Evolutionary conservation across 2,888 invertebrate genomes (phyloP).

Genomic region (Temnothorax rugatulus): DNA sequence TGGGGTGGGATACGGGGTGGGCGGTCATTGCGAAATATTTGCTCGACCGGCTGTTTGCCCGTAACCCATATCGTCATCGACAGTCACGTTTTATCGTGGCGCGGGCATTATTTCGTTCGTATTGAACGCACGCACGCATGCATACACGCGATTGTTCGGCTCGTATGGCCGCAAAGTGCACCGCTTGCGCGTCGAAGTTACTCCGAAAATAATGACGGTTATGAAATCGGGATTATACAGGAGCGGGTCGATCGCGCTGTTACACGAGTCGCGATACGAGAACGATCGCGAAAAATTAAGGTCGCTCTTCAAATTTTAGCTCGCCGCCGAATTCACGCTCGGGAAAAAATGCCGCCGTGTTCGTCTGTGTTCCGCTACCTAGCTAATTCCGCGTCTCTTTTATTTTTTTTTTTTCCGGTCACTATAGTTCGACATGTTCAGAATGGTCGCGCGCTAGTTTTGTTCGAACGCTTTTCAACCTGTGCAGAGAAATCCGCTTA

Average conservation of each 20-base stretch:
- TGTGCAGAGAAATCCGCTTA: slow-evolving; percentile 34
- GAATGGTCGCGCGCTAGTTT: slow-evolving; percentile 35
- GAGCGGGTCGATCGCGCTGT: slow-evolving; percentile 12
- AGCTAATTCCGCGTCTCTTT: not conserved
- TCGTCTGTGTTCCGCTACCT: not conserved
- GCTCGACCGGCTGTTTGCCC: slow-evolving; percentile 51
- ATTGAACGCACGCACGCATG: not conserved
- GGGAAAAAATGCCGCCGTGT: not conserved
- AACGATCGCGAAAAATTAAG: slow-evolving; percentile 36
- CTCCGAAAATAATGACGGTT: slow-evolving; percentile 50
- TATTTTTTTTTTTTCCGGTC: not conserved
- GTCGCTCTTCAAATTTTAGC: slow-evolving; percentile 46
- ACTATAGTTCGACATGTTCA: not conserved
- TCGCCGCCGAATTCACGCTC: slow-evolving; percentile 15
- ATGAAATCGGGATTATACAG: slow-evolving; percentile 50
- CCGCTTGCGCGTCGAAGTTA: slow-evolving; percentile 21
- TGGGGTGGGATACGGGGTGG: not conserved
- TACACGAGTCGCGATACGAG: not conserved
- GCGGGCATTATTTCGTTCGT: slow-evolving; percentile 38
- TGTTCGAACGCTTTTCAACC: slow-evolving; percentile 25
- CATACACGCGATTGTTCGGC: slow-evolving; percentile 11
- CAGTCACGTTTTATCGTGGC: slow-evolving; percentile 54
- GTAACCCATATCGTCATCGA: slow-evolving; percentile 51
- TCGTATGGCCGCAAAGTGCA: slow-evolving; percentile 35
- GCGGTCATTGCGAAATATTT: slow-evolving; percentile 56